phyloP scores from a whole-genome alignment of 1,140 invertebrate genomes.

The Heliconius nattereri region DNA sequence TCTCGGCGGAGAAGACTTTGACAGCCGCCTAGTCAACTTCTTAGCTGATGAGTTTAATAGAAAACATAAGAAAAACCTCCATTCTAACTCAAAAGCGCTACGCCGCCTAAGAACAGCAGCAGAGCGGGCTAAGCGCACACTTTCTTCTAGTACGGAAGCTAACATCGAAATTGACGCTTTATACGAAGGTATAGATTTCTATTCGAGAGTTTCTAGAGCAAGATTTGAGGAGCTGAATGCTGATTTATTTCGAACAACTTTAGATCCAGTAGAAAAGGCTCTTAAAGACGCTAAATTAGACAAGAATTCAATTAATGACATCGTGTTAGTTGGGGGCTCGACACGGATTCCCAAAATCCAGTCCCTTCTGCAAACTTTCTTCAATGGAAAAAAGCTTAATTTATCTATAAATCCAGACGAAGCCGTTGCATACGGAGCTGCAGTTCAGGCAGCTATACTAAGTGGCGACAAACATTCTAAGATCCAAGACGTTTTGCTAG shows the following conservation, averaged over 20 bases:
- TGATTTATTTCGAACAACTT: conserved; percentile 78
- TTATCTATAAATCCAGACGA: conserved; percentile 74
- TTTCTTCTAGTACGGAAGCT: conserved; percentile 80
- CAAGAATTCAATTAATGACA: conserved; percentile 85
- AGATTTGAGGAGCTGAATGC: conserved; percentile 80
- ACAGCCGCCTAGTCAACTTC: conserved; percentile 90
- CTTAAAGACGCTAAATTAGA: conserved; percentile 86
- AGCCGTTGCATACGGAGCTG: conserved; percentile 72
- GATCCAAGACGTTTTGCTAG: conserved; percentile 80
- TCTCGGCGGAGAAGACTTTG: conserved; percentile 93
- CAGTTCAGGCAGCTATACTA: conserved; percentile 77
- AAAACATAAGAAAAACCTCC: conserved; percentile 80
- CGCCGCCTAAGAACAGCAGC: conserved; percentile 84
- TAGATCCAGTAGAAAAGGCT: conserved; percentile 82
- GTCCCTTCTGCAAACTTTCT: conserved; percentile 76
- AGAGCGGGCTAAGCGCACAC: conserved; percentile 81
- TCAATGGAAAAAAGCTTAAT: conserved; percentile 76
- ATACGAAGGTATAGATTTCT: conserved; percentile 79
- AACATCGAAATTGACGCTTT: conserved; percentile 80
- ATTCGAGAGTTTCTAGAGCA: conserved; percentile 75
- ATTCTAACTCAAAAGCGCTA: conserved; percentile 70
- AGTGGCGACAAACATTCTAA: conserved; percentile 81
- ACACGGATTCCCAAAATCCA: conserved; percentile 84
- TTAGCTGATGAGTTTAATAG: conserved; percentile 83
- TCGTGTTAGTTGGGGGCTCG: conserved; percentile 88